A percentile compares a stretch with the other conserved stretches of the same genome.
Evolutionary conservation across 2,113 vertebrate species (phyloP).

Genomic region (Paradoxurus hermaphroditus): DNA sequence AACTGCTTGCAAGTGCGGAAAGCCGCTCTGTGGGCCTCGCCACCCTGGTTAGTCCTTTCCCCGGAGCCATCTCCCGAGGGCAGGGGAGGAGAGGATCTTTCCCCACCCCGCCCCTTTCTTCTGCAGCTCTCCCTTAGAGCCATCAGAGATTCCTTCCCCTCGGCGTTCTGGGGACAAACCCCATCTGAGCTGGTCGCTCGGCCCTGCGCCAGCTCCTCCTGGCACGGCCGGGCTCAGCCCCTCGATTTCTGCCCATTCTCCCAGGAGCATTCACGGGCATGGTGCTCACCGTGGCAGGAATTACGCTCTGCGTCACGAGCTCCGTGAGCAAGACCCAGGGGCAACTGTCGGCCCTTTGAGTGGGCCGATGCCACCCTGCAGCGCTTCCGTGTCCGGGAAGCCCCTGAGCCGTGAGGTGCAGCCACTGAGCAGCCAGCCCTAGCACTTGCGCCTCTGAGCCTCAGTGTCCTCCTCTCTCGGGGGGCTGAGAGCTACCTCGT

Average conservation of each 20-base stretch:
- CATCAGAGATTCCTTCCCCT: neutral
- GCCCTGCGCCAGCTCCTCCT: neutral
- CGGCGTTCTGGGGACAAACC: neutral
- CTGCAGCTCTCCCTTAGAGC: neutral
- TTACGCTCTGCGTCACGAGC: constrained; percentile 88
- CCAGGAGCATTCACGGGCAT: constrained; percentile 89
- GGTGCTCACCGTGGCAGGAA: constrained; percentile 88
- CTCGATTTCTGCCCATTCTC: neutral
- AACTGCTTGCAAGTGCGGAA: neutral
- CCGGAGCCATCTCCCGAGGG: neutral
- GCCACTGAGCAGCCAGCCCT: neutral
- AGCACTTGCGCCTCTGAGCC: neutral
- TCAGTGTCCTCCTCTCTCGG: neutral
- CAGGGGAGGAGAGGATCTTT: neutral
- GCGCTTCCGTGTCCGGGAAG: constrained; percentile 8
- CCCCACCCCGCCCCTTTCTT: neutral
- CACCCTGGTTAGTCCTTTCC: neutral
- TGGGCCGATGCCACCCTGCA: neutral
- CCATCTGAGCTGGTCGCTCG: neutral
- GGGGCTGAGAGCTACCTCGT: constrained; percentile 42
- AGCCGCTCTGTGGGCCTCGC: neutral
- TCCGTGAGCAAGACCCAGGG: constrained; percentile 74
- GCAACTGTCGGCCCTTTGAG: neutral
- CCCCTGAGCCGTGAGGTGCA: neutral
- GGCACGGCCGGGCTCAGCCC: neutral